Percentiles rank a stretch among this genome's conserved stretches.
Conservation (phyloP, 2,797 vertebrate genomes). For the Lacerta viridis region DNA sequence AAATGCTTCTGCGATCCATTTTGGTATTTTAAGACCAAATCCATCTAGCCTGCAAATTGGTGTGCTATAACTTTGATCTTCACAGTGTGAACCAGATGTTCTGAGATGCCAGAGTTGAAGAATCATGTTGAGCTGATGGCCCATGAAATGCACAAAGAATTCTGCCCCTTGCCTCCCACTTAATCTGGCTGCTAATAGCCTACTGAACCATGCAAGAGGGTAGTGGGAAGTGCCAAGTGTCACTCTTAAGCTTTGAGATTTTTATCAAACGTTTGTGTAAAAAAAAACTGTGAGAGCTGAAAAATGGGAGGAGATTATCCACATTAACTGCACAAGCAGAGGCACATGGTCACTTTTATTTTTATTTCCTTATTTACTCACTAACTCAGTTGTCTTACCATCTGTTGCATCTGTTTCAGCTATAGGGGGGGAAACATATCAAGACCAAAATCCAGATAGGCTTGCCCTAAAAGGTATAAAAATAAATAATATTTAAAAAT, state of each 20-base stretch:
- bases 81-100: conserved; percentile 12
- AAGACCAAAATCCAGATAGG: background rate
- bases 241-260: conserved; percentile 43
- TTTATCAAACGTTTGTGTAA: background rate
- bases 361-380: background rate
- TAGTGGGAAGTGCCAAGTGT: background rate
- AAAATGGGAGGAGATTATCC: background rate
- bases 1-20: background rate
- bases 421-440: no score
- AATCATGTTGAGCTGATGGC: background rate
- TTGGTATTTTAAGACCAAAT: background rate
- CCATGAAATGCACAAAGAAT: background rate
- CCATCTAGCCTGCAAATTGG: background rate
- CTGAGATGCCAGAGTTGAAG: background rate
- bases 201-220: background rate
- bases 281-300: conserved; percentile 8
- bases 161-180: conserved; percentile 6
- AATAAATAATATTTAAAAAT: background rate
- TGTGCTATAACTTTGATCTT: conserved; percentile 11
- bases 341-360: background rate
- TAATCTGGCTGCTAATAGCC: conserved; percentile 5
- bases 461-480: background rate
- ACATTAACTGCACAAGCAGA: background rate
- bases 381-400: background rate
- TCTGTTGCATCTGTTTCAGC: background rate